Evolutionary conservation across 2,113 vertebrate genomes (phyloP), one percentile per base, ranked within the genome.

Genomic region (Acanthochromis polyacanthus): DNA sequence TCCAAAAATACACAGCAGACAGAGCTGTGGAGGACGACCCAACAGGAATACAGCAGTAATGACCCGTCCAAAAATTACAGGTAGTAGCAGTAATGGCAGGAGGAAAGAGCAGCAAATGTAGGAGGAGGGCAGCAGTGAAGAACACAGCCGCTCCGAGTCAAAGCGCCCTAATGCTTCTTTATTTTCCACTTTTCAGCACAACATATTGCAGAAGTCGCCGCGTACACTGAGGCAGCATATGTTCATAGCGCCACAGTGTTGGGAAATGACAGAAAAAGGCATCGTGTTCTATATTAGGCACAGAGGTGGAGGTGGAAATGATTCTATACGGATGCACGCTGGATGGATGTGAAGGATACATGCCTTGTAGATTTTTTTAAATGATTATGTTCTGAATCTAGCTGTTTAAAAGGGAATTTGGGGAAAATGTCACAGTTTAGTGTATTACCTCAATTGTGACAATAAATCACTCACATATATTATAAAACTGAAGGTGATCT

Each of bases 1-100:
- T 78, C 52, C 57, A 61, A 43, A 78, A 56, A 80, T n/a, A 82
- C 53, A 61, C 75, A 59, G 59, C 58, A 65, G 77, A 66, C 60
- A 65, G 52, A 10, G 50, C 70, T 70, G 70, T 36, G 36, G 19
- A 52, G 28, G 75, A 81, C 10, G 53, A 16, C 30, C 30, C 71
- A 59, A 71, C 64, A 62, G 14, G 45, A 62, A 28, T 15, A 52
- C 46, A 10, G 10, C 38, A 12, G 64, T 73, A 63, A 78, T 60
- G 75, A 80, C 55, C 58, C n/a, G 0, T 65, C 66, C 59, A 40
- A 53, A 10, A 68, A 64, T 61, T 68, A 72, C 71, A 72, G 57
- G 66, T 57, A 32, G 70, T 71, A 56, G 22, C 30, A 32, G 10
- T 52, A 65, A 75, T 40, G 59, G 20, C 60, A 80, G 75, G 50